Base-by-base conservation (phyloP, 2,113 vertebrate species). In the Plecotus auritus region DNA sequence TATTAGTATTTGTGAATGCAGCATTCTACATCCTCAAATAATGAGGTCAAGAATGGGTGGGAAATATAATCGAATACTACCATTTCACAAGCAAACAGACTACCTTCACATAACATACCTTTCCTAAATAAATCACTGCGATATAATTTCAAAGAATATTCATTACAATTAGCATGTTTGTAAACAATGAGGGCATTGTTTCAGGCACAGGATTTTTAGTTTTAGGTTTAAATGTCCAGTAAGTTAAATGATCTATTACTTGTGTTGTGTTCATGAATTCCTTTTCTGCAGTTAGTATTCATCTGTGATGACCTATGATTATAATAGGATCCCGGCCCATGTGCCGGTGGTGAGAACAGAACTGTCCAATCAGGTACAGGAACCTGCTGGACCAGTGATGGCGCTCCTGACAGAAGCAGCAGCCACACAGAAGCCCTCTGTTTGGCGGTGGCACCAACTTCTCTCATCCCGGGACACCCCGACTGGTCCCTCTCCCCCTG, bases 401-500 rank as follows among this genome's bases (percentile, higher is more conserved):
- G 22, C 1, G 5, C 32, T 37, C 23, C n/a, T 5, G 1, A 3
- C 10, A 59, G n/a, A 18, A 70, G 80, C 6, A 82, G 5, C 9
- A 11, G 18, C 54, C 30, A 18, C 1, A 4, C 23, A 84, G 56
- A 82, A 51, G 49, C 4, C 0, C 2, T 12, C 17, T 16, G 2
- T 17, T n/a, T 26, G 14, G 12, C 28, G n/a, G 47, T 32, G 49
- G 32, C 9, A 59, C 22, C 18, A 32, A 35, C 12, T 49, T 1
- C 28, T 1, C 37, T 13, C 5, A 59, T 9, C 1, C 26, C 12
- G n/a, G 9, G 22, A 10, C 20, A 49, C 18, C 47, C 7, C 20
- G 4, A 17, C 17, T 26, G 23, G 20, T 4, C 8, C 35, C 10
- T 66, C 4, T 10, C 0, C 11, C 30, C 1, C 47, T 1, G 7